phyloP scores from a whole-genome alignment of 2,113 vertebrate genomes.

The Eudyptes chrysolophus region DNA sequence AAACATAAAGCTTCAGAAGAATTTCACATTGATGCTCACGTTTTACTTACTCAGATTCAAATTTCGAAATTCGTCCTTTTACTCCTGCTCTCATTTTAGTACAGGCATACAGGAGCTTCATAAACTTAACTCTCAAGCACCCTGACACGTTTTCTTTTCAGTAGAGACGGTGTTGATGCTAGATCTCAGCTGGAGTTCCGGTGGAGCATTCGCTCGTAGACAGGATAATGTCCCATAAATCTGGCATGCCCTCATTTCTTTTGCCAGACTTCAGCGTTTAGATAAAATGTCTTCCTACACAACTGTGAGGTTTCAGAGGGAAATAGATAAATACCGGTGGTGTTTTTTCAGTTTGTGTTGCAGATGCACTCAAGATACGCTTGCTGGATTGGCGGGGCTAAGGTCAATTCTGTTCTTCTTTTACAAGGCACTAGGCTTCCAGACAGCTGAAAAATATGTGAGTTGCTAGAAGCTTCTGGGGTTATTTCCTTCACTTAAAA shows the following conservation, averaged over 20 bases:
- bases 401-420: not conserved
- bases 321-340: not conserved
- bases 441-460: not conserved
- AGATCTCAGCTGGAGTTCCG: not conserved
- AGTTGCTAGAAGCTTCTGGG: not conserved
- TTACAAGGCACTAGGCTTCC: not conserved
- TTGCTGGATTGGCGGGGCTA: not conserved
- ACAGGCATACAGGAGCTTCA: not conserved
- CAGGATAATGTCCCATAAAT: not conserved
- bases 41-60: not conserved
- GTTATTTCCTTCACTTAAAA: not conserved
- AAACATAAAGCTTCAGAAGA: not conserved
- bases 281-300: not conserved
- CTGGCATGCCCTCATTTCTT: not conserved
- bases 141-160: not conserved
- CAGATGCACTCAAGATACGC: accelerated
- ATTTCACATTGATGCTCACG: not conserved
- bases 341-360: not conserved
- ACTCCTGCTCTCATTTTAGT: not conserved
- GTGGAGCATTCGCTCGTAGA: not conserved
- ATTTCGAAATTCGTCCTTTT: not conserved
- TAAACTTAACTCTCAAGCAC: not conserved
- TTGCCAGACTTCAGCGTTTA: not conserved
- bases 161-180: not conserved
- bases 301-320: not conserved